Conservation (phyloP, 1,140 invertebrate genomes). For the Bombus balteatus region DNA sequence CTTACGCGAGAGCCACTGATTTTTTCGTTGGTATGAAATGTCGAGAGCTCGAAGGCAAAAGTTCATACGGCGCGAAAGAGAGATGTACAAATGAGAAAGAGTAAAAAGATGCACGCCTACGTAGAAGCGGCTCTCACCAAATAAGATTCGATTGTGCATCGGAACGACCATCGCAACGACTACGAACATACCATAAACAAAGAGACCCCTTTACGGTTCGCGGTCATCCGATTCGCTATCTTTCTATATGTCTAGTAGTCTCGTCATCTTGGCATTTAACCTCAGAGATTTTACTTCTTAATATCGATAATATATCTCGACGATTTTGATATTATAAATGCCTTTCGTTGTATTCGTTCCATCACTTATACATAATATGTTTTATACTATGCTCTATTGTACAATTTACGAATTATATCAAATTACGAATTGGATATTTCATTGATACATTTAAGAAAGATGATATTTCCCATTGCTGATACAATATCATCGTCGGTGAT, state of each 20-base stretch:
- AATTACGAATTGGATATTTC: too few relatives aligned
- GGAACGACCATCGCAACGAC: slow-evolving; percentile 34
- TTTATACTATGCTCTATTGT: background rate
- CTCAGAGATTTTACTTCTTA: background rate
- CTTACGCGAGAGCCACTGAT: background rate
- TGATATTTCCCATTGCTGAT: too few relatives aligned
- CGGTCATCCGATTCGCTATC: slow-evolving; percentile 26
- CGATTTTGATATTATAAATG: slow-evolving; percentile 7
- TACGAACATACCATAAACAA: slow-evolving; percentile 57
- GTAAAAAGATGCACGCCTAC: slow-evolving; percentile 47
- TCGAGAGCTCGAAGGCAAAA: slow-evolving; percentile 44
- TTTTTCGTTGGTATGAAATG: slow-evolving; percentile 34
- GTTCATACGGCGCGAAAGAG: background rate
- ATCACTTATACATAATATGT: background rate
- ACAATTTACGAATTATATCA: background rate
- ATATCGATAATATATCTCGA: slow-evolving; percentile 25
- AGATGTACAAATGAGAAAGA: slow-evolving; percentile 34
- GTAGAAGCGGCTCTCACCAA: slow-evolving; percentile 56
- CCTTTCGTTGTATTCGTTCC: background rate
- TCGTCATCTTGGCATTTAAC: slow-evolving; percentile 3
- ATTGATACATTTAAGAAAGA: too few relatives aligned
- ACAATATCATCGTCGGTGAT: too few relatives aligned
- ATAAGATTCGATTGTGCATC: slow-evolving; percentile 63
- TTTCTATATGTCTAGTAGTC: background rate
- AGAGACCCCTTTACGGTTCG: slow-evolving; percentile 48